Base-by-base conservation (phyloP, 2,888 invertebrate species). In the Drosophila lutescens region DNA sequence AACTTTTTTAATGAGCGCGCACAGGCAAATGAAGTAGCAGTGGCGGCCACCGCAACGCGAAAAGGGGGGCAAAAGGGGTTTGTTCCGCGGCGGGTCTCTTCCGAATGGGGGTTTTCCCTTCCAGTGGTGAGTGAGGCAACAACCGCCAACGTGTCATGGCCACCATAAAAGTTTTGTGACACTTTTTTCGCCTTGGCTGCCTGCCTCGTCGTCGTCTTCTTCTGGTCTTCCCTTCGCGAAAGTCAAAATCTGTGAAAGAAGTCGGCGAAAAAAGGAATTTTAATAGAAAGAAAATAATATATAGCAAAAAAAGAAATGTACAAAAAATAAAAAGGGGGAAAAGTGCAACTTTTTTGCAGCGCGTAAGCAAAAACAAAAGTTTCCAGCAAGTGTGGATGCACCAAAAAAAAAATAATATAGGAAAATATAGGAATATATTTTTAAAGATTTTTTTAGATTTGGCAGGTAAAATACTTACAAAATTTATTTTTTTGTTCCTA, bases 1-100 rank as follows among this genome's bases (percentile, higher is more conserved):
- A 88, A 83, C 79, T 88, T 83, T 88, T 83, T 83, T 83, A 88
- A 83, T 83, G 83, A 87, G 83, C 86, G 77, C 68, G 77, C 68
- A 74, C 50, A 56, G 74, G 82, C 88, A 83, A 83, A 83, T 83
- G 88, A 83, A 83, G 86, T 81, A 79, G 79, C 81, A 53, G 53
- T 32, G 51, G 53, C 53, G 54, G 46, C 47, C 36, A 57, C 63
- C 63, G 66, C 58, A 61, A 61, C 70, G 76, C 65, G 36, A 34
- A 34, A 34, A 10, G 34, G 34, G 36, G 17, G 36, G 47, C 62
- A 57, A 66, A 55, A 56, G 60, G 51, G 57, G 49, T 38, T 63
- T 57, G 26, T 68, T 41, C 15, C 41, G 30, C 7, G 30, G 30
- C 30, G 30, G 30, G 0, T 30, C 30, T 30, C 8, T 30, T 17